A percentile compares a stretch with the other conserved stretches of the same genome.
Evolutionary conservation across 2,888 invertebrate genomes (phyloP).

Genomic region (Drosophila dives): DNA sequence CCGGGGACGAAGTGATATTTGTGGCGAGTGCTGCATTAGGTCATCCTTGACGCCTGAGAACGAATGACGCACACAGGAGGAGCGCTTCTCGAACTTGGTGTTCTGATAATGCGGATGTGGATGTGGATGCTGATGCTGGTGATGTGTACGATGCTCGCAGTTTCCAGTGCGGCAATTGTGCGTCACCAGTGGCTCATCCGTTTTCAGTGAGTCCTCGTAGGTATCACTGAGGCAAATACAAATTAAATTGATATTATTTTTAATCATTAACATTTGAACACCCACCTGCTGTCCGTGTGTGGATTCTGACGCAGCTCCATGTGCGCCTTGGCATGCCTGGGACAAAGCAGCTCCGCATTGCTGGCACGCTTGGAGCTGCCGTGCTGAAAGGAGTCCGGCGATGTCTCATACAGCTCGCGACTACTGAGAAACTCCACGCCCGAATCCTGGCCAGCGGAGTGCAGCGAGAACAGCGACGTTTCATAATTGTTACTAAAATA

Average conservation of each 20-base stretch:
- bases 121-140: constrained; percentile 61
- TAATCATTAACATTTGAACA: background rate
- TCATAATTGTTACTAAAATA: constrained; percentile 85
- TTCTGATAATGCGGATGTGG: constrained; percentile 81
- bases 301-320: constrained; percentile 67
- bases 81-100: constrained; percentile 82
- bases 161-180: constrained; percentile 71
- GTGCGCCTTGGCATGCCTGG: constrained; percentile 80
- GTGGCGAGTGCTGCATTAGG: constrained; percentile 83
- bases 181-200: constrained; percentile 78
- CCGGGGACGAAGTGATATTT: constrained; percentile 82
- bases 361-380: constrained; percentile 56
- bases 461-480: constrained; percentile 91
- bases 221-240: constrained; percentile 86
- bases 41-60: constrained; percentile 85
- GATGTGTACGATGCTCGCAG: constrained; percentile 75
- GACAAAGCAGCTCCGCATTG: constrained; percentile 75
- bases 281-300: constrained; percentile 82
- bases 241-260: no score
- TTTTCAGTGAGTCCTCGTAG: constrained; percentile 92
- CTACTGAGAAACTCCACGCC: constrained; percentile 88
- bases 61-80: constrained; percentile 83
- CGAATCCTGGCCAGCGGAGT: constrained; percentile 93
- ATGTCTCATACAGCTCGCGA: constrained; percentile 82
- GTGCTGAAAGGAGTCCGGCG: constrained; percentile 81